Conservation (phyloP, 2,888 invertebrate species). For the Pyralis farinalis region DNA sequence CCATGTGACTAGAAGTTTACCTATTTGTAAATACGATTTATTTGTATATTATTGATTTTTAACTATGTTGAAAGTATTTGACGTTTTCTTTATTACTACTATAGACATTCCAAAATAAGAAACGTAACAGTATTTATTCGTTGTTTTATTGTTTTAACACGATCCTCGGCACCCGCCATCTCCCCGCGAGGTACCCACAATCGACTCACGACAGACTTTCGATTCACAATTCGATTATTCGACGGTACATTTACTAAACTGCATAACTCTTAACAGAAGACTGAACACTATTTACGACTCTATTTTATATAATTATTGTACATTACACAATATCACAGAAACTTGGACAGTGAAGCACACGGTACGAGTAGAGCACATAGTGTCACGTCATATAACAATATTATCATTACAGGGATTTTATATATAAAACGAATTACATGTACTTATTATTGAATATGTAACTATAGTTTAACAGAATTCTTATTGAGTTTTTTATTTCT, state of each 20-base stretch:
- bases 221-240: constrained; percentile 17
- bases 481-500: constrained; percentile 52
- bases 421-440: constrained; percentile 72
- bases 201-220: constrained; percentile 10
- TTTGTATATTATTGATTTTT: constrained; percentile 47
- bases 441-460: constrained; percentile 63
- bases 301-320: constrained; percentile 76
- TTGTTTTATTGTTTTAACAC: constrained; percentile 15
- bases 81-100: constrained; percentile 38
- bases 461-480: constrained; percentile 64
- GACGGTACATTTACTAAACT: constrained; percentile 25
- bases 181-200: constrained; percentile 11
- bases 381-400: constrained; percentile 75
- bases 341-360: constrained; percentile 35
- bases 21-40: constrained; percentile 54
- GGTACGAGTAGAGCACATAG: constrained; percentile 42
- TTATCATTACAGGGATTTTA: constrained; percentile 81
- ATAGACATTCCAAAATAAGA: constrained; percentile 38
- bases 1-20: constrained; percentile 45
- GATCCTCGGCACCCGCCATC: constrained; percentile 3
- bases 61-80: constrained; percentile 41
- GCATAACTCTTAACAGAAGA: constrained; percentile 69
- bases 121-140: constrained; percentile 16
- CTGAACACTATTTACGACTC: constrained; percentile 77
- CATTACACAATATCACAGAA: constrained; percentile 56